Base-by-base conservation (phyloP, 2,888 invertebrate genomes). In the Hanleya hanleyi region DNA sequence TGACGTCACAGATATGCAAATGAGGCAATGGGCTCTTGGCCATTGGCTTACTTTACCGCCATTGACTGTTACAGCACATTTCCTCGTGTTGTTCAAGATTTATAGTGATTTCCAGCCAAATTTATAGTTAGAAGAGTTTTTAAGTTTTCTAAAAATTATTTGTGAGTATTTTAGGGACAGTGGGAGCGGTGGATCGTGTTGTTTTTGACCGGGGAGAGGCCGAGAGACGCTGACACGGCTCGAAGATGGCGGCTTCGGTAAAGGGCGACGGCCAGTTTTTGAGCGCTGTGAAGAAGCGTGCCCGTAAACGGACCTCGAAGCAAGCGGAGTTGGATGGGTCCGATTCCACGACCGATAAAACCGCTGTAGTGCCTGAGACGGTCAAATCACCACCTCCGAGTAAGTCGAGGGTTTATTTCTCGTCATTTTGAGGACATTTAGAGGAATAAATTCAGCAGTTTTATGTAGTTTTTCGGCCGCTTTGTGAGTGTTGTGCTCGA, bases 1-100 rank as follows among this genome's bases (percentile, higher is more conserved):
- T 57, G 57, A 57, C 57, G 57, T 57, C 57, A 57, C 1, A 29
- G 15, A 29, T 26, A 57, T 57, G 57, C 32, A 57, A 57, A 57
- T 57, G 57, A 57, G 57, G 57, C 12, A 4, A 29, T 22, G 57
- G 12, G 26, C 22, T 15, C 29, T 57, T 57, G 57, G 22, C 57
- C 57, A 57, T 57, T 57, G 57, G 57, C 57, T 57, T 22, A 15
- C 29, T 57, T 57, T 57, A 26, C 57, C 57, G 57, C 57, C 57
- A 57, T 57, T 57, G n/a, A 29, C 57, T 57, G 57, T 57, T 32
- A 15, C 15, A 15, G 12, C 7, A 12, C 18, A 18, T 22, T 26
- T 57, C 29, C 26, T 9, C 32, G 29, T 57, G 57, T 57, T 32
- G 22, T 22, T 26, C 15, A 26, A 12, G 32, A 57, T 57, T 57